Percentiles rank a stretch among this genome's conserved stretches.
Conservation (phyloP, 2,888 invertebrate species). For the Monochamus alternatus region DNA sequence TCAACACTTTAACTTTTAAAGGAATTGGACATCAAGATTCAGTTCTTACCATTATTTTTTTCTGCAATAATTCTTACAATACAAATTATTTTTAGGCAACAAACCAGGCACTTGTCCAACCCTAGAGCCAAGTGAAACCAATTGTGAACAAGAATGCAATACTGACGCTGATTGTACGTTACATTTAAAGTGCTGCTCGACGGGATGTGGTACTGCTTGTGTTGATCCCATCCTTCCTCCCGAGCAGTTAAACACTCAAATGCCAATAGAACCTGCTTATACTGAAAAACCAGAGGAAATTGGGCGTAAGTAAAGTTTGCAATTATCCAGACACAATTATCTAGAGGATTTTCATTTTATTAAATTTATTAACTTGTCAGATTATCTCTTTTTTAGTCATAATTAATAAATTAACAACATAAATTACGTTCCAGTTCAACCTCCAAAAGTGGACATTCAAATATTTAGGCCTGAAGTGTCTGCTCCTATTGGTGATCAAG, state of each 20-base stretch:
- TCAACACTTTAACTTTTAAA: too few species aligned
- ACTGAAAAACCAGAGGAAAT: slow-evolving; percentile 63
- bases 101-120: slow-evolving; percentile 82
- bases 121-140: slow-evolving; percentile 67
- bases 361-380: neutral
- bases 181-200: slow-evolving; percentile 86
- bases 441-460: slow-evolving; percentile 67
- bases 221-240: slow-evolving; percentile 72
- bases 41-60: too few species aligned
- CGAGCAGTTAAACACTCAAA: slow-evolving; percentile 64
- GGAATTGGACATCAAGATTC: too few species aligned
- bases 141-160: slow-evolving; percentile 82
- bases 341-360: too few species aligned
- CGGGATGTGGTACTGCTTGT: slow-evolving; percentile 85
- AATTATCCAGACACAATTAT: too few species aligned
- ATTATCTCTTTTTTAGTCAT: neutral
- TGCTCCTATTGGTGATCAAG: slow-evolving; percentile 82
- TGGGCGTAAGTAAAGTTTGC: slow-evolving; percentile 60
- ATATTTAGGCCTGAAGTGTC: slow-evolving; percentile 75
- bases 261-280: slow-evolving; percentile 68
- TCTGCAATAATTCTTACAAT: neutral
- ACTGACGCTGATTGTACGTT: slow-evolving; percentile 88
- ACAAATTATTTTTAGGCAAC: slow-evolving; percentile 70
- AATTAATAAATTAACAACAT: neutral
- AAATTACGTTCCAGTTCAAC: slow-evolving; percentile 59